phyloP scores from a whole-genome alignment of 1,140 invertebrate species.

The Pseudomyrmex sp. region DNA sequence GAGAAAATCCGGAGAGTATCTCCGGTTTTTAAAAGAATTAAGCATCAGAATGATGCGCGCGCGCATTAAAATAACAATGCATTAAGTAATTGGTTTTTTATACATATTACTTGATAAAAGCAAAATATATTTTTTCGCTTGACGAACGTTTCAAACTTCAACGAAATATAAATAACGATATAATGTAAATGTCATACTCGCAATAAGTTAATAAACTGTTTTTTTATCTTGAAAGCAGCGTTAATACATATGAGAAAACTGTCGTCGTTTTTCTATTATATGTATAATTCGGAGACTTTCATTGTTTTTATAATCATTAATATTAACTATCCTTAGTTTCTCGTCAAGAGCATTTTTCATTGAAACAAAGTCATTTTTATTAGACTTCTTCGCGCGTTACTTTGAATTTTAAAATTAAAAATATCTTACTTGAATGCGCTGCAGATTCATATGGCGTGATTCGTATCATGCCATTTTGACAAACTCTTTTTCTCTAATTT shows the following conservation, averaged over 20 bases:
- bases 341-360: not conserved
- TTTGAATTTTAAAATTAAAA: not conserved
- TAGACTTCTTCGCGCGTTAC: not conserved
- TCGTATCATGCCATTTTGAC: not conserved
- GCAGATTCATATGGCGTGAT: not conserved
- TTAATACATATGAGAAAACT: not conserved
- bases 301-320: not conserved
- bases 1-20: too few relatives aligned
- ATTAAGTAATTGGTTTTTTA: too few relatives aligned
- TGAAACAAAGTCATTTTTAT: too few relatives aligned
- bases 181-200: too few relatives aligned
- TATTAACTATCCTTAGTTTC: not conserved
- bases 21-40: too few relatives aligned
- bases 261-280: not conserved
- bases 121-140: too few relatives aligned
- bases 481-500: constrained; percentile 4
- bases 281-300: too few relatives aligned
- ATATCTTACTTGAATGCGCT: constrained; percentile 19
- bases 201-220: not conserved
- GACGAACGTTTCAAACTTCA: too few relatives aligned
- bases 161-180: too few relatives aligned
- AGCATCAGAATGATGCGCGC: too few relatives aligned
- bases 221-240: not conserved
- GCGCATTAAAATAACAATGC: too few relatives aligned
- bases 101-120: too few relatives aligned